Evolutionary conservation across 2,113 vertebrate genomes (phyloP), one percentile per base, ranked within the genome.

Genomic region (Tachuris rubrigastra): DNA sequence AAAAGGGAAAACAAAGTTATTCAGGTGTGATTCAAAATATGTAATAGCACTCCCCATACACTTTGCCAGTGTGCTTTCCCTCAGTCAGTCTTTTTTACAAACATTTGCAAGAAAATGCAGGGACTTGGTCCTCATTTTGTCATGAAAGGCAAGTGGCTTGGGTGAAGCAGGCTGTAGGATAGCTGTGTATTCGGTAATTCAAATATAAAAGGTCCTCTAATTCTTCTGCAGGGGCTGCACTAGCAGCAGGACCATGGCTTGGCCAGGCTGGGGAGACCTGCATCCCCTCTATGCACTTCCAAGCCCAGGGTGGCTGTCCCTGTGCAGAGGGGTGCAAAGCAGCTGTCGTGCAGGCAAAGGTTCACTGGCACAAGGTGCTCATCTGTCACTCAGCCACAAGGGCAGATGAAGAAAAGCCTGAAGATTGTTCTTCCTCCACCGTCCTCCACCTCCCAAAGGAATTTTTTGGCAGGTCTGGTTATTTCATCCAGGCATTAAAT

Each of bases 241-340:
- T 46, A 44, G n/a, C 59, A 80, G 37, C 1, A 10, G 24, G 23
- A 62, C 14, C 9, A 21, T 7, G 21, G 27, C 23, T 76, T 82
- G 30, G 25, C 42, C 6, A 1, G 39, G 10, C 27, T 9, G 5
- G 33, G 41, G 39, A 53, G 11, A 50, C 4, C 60, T 78, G 37
- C 0, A 0, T 35, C 25, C 52, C 28, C 24, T 79, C 21, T 19
- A 8, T 1, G 1, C 1, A 1, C 16, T 50, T 89, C 33, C 1
- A 1, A 83, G 53, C 41, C 33, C 21, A 12, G 12, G 5, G 12
- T 46, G 25, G 31, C 69, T 31, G 35, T 7, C 19, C 28, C 24
- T 1, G 0, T 41, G 68, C 73, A 77, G 59, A 74, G 41, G 8
- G 37, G 11, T 71, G n/a, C 12, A 74, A 92, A 42, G 56, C 71